These are phyloP conservation scores for Sebastiscus albofasciatus DNA, from an alignment of 2,797 vertebrate genomes.

Conservation along the genomic window DNA sequence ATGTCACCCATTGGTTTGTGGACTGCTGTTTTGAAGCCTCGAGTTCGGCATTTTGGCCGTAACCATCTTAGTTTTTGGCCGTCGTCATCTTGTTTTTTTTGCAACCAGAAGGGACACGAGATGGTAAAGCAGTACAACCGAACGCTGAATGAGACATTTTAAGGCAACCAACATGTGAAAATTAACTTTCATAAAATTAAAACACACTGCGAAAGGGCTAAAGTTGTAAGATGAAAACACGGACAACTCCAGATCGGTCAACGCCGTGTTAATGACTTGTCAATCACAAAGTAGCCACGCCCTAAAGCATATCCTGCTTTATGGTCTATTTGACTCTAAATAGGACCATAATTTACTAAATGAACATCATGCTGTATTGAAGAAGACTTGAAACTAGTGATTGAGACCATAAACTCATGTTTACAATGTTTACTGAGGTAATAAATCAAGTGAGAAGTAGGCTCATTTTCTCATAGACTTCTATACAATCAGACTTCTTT, in stretches of 20 bases:
- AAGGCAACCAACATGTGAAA: neutral
- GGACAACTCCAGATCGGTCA: neutral
- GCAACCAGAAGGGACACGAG: neutral
- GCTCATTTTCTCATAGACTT: too few species aligned
- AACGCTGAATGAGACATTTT: neutral
- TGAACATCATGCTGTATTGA: too few species aligned
- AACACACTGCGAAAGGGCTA: neutral
- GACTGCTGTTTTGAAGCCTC: neutral
- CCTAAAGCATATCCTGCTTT: neutral
- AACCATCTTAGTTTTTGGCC: neutral
- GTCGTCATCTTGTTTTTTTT: neutral
- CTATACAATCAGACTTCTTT: too few species aligned
- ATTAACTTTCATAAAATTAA: neutral
- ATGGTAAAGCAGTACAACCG: neutral
- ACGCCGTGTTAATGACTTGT: rapidly evolving
- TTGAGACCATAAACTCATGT: too few species aligned
- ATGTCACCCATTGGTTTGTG: neutral
- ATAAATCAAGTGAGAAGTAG: too few species aligned
- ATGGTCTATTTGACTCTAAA: neutral
- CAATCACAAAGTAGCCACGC: neutral
- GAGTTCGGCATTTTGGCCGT: neutral
- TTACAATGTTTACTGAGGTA: too few species aligned
- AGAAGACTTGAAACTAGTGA: too few species aligned
- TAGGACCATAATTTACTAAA: too few species aligned
- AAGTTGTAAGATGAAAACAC: neutral